Percentiles rank a stretch among this genome's conserved stretches.
phyloP scores from a whole-genome alignment of 2,888 invertebrate genomes.

The Nephrocerus scutellatus region DNA sequence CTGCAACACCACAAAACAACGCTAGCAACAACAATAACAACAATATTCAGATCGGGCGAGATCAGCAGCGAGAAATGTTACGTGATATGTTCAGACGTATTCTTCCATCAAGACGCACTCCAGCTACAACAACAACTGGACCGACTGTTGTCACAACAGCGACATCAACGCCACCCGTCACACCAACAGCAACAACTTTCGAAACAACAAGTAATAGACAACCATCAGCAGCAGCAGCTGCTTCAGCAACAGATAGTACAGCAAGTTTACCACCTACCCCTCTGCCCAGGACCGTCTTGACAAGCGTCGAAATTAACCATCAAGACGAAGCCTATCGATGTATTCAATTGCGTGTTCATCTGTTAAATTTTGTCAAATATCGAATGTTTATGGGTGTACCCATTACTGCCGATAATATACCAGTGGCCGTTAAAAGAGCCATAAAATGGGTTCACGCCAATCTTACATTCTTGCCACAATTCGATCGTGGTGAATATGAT shows the following conservation, averaged over 20 bases:
- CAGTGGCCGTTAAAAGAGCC: slow-evolving; percentile 34
- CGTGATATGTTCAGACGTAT: no score
- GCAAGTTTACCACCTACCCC: slow-evolving; percentile 2
- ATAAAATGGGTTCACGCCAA: slow-evolving; percentile 37
- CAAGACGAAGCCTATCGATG: slow-evolving; percentile 20
- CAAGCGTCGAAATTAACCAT: no score
- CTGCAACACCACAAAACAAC: no score
- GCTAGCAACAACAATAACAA: slow-evolving; percentile 23
- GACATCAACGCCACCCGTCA: slow-evolving; percentile 8
- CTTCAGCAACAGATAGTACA: background rate
- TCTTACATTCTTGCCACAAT: slow-evolving; percentile 39
- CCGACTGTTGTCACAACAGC: background rate
- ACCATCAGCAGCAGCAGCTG: slow-evolving; percentile 13
- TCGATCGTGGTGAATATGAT: slow-evolving; percentile 41
- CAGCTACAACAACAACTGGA: slow-evolving; percentile 1
- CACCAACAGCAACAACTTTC: slow-evolving; percentile 13
- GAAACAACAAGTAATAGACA: no score
- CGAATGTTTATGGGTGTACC: slow-evolving; percentile 36
- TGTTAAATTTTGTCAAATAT: slow-evolving; percentile 34
- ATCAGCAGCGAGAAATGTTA: slow-evolving; percentile 11
- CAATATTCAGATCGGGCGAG: no score
- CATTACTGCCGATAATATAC: slow-evolving; percentile 36
- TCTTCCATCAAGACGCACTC: background rate
- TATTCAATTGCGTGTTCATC: slow-evolving; percentile 33
- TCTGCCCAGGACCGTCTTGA: background rate